Evolutionary conservation across 2,113 vertebrate genomes (phyloP).

Genomic region (Aplodontia rufa): DNA sequence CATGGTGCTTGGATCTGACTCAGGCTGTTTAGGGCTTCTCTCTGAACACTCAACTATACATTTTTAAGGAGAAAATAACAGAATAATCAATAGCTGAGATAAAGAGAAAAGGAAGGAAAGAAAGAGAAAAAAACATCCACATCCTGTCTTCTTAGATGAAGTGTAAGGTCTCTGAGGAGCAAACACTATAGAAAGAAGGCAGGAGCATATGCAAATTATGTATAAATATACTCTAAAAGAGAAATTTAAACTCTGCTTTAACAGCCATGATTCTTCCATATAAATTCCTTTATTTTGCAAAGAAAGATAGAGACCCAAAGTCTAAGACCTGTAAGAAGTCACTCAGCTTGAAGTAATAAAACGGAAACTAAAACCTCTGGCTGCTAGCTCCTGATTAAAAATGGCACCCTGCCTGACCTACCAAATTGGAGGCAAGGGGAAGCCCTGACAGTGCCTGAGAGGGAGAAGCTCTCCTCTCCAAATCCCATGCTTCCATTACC

Average conservation of each 20-base stretch:
- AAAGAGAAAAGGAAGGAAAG: background rate
- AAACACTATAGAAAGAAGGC: background rate
- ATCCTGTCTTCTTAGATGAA: background rate
- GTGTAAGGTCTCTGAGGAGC: background rate
- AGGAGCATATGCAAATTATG: background rate
- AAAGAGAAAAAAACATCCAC: too few species aligned
- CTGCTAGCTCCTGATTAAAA: background rate
- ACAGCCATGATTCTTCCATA: background rate
- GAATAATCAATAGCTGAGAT: background rate
- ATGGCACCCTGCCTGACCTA: background rate
- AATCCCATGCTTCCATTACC: background rate
- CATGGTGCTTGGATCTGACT: background rate
- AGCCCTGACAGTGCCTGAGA: background rate
- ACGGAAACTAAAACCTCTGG: background rate
- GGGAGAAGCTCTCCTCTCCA: fast-evolving
- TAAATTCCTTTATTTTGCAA: background rate
- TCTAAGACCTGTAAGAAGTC: background rate
- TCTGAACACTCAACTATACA: background rate
- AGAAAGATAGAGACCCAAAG: background rate
- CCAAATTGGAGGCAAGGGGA: fast-evolving
- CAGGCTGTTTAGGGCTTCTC: background rate
- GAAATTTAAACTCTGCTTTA: background rate
- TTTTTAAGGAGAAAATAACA: background rate
- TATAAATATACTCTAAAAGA: background rate
- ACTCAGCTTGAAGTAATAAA: background rate